These are phyloP conservation scores for Pachycephus smyrnensis DNA, from an alignment of 2,888 invertebrate genomes.

Conservation along the genomic window DNA sequence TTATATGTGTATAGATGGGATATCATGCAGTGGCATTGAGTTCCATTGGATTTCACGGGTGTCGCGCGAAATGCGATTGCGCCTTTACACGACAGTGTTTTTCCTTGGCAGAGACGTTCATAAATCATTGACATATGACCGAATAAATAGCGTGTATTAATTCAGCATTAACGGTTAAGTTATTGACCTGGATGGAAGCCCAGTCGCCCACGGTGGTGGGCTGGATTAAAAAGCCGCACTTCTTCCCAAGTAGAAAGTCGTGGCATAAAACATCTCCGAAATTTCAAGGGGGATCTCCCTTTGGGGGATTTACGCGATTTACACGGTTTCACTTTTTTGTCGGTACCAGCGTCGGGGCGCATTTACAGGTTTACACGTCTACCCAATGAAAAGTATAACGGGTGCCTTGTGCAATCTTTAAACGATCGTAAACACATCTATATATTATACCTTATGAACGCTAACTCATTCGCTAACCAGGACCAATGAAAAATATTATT, in stretches of 20 bases:
- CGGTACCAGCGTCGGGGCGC: background rate
- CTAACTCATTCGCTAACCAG: background rate
- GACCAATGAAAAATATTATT: background rate
- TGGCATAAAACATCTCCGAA: constrained; percentile 33
- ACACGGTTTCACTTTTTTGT: constrained; percentile 11
- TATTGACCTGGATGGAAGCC: constrained; percentile 41
- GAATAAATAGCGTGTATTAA: constrained; percentile 54
- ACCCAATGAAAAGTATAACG: background rate
- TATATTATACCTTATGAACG: background rate
- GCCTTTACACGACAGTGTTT: background rate
- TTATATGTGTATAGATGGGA: background rate
- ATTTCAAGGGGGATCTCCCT: constrained; percentile 22
- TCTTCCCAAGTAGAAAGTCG: constrained; percentile 34
- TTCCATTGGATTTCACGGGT: background rate
- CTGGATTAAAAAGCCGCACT: constrained; percentile 21
- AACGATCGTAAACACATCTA: background rate
- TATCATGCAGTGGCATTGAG: background rate
- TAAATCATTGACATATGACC: constrained; percentile 44
- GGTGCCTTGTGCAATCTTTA: background rate
- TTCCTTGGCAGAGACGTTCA: constrained; percentile 16
- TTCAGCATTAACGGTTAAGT: constrained; percentile 59
- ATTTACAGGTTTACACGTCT: background rate
- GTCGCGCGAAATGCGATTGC: background rate
- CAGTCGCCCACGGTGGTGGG: constrained; percentile 13
- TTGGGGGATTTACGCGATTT: constrained; percentile 21